Evolutionary conservation across 2,888 invertebrate species (phyloP).

Genomic region (Sabatieria punctata): DNA sequence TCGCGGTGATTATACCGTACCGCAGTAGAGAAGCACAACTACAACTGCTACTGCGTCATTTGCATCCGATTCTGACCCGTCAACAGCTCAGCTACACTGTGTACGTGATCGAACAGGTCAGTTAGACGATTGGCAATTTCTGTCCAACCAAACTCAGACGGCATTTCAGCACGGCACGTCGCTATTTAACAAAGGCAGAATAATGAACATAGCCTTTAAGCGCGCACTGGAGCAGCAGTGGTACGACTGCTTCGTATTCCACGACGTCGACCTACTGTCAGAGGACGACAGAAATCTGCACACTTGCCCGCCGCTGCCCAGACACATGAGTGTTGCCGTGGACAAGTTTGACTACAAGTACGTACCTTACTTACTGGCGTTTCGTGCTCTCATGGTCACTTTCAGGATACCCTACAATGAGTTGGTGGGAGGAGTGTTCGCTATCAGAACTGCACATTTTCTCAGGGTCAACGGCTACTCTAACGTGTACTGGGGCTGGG

Average conservation of each 20-base stretch:
- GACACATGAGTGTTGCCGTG: conserved; percentile 14
- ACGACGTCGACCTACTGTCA: conserved; percentile 30
- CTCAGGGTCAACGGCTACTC: conserved; percentile 35
- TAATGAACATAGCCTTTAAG: conserved; percentile 32
- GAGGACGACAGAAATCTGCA: conserved; percentile 14
- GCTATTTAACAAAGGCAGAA: conserved; percentile 32
- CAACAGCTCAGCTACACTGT: no score
- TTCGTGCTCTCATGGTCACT: not conserved
- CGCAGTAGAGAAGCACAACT: conserved; percentile 12
- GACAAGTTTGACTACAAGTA: conserved; percentile 15
- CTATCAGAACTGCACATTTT: conserved; percentile 33
- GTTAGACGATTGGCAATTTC: conserved; percentile 14
- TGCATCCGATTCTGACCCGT: conserved; percentile 13
- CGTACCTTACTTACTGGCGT: not conserved
- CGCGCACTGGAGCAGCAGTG: conserved; percentile 20
- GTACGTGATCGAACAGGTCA: conserved; percentile 9
- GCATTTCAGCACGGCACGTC: conserved; percentile 24
- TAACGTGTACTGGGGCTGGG: conserved; percentile 35
- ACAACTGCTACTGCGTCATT: conserved; percentile 7
- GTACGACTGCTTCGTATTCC: conserved; percentile 29
- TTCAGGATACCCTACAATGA: conserved; percentile 33
- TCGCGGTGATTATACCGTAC: conserved; percentile 21
- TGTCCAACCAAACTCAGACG: not conserved
- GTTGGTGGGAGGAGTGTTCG: conserved; percentile 37
- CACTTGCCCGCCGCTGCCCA: conserved; percentile 13